Conservation (phyloP, 2,113 vertebrate species). For the Laticauda laticaudata region DNA sequence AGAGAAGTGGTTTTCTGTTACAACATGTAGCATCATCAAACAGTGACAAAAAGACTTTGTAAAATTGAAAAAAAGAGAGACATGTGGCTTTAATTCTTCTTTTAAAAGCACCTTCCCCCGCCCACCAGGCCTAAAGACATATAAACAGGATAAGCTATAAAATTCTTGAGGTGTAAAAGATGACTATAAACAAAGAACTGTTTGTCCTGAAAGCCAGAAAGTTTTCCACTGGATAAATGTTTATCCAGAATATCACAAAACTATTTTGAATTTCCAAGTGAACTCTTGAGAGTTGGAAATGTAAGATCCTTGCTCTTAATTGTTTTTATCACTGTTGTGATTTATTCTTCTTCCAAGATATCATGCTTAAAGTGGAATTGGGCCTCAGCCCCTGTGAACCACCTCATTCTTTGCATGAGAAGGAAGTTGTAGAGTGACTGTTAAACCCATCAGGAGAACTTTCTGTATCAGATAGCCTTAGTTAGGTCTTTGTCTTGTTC, state of each 20-base stretch:
- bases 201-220: constrained; percentile 17
- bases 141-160: constrained; percentile 51
- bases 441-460: background rate
- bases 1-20: background rate
- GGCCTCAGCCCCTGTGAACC: background rate
- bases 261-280: constrained; percentile 22
- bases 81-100: constrained; percentile 13
- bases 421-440: background rate
- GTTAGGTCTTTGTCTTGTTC: background rate
- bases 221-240: background rate
- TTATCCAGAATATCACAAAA: constrained; percentile 26
- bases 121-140: background rate
- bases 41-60: background rate
- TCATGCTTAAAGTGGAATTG: background rate
- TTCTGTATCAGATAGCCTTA: background rate
- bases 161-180: constrained; percentile 32
- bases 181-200: constrained; percentile 8
- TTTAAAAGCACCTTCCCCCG: background rate
- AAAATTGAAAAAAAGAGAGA: constrained; percentile 15
- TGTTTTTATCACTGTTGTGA: background rate
- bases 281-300: constrained; percentile 5
- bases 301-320: background rate
- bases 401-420: background rate
- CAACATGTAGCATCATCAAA: background rate
- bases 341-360: background rate